phyloP scores from a whole-genome alignment of 2,888 invertebrate genomes.

The Nesidiocoris tenuis region DNA sequence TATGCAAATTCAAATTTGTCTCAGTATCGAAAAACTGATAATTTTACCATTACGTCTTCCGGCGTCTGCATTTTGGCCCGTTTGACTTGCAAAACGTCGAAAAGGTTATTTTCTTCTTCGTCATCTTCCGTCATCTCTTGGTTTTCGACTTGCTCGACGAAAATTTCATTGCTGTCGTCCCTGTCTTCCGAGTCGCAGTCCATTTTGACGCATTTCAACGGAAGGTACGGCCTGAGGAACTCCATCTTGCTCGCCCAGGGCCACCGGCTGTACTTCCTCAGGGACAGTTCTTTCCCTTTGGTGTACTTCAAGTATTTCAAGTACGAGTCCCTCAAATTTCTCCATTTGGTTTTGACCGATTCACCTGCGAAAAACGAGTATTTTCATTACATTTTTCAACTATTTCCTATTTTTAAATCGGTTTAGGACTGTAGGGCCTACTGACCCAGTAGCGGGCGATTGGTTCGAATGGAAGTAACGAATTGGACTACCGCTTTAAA shows the following conservation, averaged over 20 bases:
- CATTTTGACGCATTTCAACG: not conserved
- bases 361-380: not conserved
- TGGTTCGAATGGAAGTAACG: no score
- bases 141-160: not conserved
- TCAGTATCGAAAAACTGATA: no score
- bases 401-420: no score
- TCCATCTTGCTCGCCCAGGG: conserved; percentile 36
- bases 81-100: conserved; percentile 16
- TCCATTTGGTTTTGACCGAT: conserved; percentile 23
- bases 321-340: conserved; percentile 29
- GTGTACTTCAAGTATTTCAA: conserved; percentile 21
- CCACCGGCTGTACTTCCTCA: conserved; percentile 24
- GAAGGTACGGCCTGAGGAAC: conserved; percentile 17
- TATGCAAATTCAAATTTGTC: no score
- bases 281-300: not conserved
- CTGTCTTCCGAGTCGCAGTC: not conserved
- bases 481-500: no score
- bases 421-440: no score
- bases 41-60: conserved; percentile 7
- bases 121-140: conserved; percentile 12
- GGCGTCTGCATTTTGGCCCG: conserved; percentile 20
- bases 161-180: not conserved
- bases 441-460: no score
- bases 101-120: conserved; percentile 16
- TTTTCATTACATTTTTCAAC: not conserved